These are phyloP conservation scores for Metopia argyrocephala DNA, from an alignment of 2,888 invertebrate genomes.

Conservation along the genomic window DNA sequence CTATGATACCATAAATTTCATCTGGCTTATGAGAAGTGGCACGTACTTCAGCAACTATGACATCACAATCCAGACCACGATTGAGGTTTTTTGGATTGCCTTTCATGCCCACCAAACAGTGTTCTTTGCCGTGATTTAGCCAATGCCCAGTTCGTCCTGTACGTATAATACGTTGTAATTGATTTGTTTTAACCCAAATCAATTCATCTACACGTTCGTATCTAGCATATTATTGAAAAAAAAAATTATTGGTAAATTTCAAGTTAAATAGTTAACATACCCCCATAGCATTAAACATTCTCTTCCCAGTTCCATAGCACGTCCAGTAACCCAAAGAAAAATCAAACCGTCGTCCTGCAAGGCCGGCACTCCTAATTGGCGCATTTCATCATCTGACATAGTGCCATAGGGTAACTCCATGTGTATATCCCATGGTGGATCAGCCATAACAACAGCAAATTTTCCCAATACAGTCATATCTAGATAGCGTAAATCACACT, in stretches of 20 bases:
- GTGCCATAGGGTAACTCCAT: constrained; percentile 99
- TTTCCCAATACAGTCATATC: constrained; percentile 84
- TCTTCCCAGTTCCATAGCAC: constrained; percentile 90
- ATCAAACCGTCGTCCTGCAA: constrained; percentile 97
- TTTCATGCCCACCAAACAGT: constrained; percentile 97
- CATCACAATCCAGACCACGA: constrained; percentile 97
- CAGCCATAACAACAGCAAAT: constrained; percentile 99
- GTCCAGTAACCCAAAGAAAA: constrained; percentile 98
- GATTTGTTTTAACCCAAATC: constrained; percentile 99
- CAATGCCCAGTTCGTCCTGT: constrained; percentile 99
- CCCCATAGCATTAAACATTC: constrained; percentile 98
- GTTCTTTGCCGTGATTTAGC: constrained; percentile 99
- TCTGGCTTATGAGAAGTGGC: constrained; percentile 99
- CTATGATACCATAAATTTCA: constrained; percentile 98
- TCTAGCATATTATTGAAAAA: too few relatives aligned
- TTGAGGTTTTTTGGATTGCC: constrained; percentile 94
- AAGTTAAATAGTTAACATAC: constrained; percentile 54
- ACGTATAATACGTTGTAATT: constrained; percentile 96
- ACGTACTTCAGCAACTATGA: constrained; percentile 98
- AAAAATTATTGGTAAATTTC: neutral
- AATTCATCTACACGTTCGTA: constrained; percentile 97
- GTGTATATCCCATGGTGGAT: constrained; percentile 99
- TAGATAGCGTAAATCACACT: constrained; percentile 93
- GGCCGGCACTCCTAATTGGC: constrained; percentile 94
- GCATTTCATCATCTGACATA: constrained; percentile 99